Conservation (phyloP, 2,888 invertebrate genomes). For the Listrodromus nycthemerus region DNA sequence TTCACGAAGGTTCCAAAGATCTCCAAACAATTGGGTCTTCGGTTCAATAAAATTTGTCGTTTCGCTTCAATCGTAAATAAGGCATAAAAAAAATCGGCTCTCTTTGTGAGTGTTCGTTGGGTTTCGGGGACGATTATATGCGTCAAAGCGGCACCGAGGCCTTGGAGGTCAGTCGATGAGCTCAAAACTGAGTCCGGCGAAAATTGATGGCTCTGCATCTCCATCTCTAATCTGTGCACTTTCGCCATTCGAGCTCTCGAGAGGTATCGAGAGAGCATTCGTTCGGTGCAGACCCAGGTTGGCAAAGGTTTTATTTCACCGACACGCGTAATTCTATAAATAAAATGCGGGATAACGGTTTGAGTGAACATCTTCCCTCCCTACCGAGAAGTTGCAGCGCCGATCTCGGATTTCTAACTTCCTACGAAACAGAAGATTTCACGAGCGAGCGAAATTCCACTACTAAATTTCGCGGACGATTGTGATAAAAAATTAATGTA, state of each 20-base stretch:
- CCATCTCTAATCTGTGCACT: constrained; percentile 38
- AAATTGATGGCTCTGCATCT: constrained; percentile 52
- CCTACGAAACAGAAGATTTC: too few species aligned
- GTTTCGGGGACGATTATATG: constrained; percentile 22
- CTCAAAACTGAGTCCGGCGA: constrained; percentile 21
- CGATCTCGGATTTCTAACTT: too few species aligned
- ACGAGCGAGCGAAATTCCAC: too few species aligned
- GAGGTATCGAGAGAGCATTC: constrained; percentile 60
- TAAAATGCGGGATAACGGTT: constrained; percentile 49
- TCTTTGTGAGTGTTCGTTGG: constrained; percentile 31
- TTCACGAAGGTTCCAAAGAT: neutral
- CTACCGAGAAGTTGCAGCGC: neutral
- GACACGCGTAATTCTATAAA: constrained; percentile 58
- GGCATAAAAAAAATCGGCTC: too few species aligned
- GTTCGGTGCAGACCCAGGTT: constrained; percentile 11
- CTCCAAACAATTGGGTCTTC: too few species aligned
- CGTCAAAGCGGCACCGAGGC: neutral
- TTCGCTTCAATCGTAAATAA: too few species aligned
- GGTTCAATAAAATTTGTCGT: too few species aligned
- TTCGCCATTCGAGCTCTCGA: constrained; percentile 30
- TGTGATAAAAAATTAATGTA: too few species aligned
- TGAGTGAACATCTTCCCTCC: neutral
- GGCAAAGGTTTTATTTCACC: neutral
- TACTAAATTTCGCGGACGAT: too few species aligned
- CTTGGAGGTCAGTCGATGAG: neutral